Evolutionary conservation across 1,140 invertebrate species (phyloP).

Genomic region (Lordiphosa collinella): DNA sequence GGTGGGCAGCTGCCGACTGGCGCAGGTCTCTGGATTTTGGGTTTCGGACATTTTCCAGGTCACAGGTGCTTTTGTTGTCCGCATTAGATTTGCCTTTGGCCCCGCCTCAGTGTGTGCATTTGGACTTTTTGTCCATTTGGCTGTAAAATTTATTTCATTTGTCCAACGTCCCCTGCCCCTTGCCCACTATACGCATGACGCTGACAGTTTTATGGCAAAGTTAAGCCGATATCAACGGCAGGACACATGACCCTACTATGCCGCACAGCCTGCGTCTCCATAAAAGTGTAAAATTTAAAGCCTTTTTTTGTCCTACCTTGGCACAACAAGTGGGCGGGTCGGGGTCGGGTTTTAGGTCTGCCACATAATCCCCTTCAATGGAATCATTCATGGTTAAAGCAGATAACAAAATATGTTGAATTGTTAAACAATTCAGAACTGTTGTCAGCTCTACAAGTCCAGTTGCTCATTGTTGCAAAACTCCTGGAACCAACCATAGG

Average conservation of each 20-base stretch:
- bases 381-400: conserved; percentile 67
- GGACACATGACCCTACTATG: conserved; percentile 52
- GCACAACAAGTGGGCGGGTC: conserved; percentile 55
- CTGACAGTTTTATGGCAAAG: conserved; percentile 77
- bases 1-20: conserved; percentile 23
- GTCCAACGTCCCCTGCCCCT: conserved; percentile 28
- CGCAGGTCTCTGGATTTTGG: background rate
- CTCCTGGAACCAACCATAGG: conserved; percentile 16
- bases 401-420: conserved; percentile 49
- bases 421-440: background rate
- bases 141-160: conserved; percentile 78
- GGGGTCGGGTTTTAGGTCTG: conserved; percentile 60
- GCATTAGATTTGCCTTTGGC: conserved; percentile 66
- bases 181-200: conserved; percentile 64
- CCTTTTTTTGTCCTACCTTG: conserved; percentile 57
- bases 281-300: conserved; percentile 76
- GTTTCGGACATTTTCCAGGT: conserved; percentile 57
- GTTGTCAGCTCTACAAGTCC: background rate
- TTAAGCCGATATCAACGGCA: conserved; percentile 77
- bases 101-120: conserved; percentile 15
- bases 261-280: conserved; percentile 18
- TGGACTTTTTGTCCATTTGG: conserved; percentile 72
- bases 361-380: conserved; percentile 59
- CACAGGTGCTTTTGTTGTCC: conserved; percentile 76
- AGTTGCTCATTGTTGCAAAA: conserved; percentile 4